Base-by-base conservation (phyloP, 2,797 vertebrate genomes). In the Crocidura indochinensis region DNA sequence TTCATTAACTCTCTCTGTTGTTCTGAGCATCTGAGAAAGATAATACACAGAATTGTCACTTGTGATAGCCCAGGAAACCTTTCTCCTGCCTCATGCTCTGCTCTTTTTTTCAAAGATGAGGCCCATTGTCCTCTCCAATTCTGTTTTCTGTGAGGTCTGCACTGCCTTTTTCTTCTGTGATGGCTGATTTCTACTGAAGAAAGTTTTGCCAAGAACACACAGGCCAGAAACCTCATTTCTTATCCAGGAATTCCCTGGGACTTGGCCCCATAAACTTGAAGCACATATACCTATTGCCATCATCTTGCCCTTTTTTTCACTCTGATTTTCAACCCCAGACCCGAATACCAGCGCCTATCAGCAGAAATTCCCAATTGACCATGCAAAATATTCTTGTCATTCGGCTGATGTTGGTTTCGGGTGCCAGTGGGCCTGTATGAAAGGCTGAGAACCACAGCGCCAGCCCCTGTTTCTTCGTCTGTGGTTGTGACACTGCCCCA, bases 141-240 rank as follows among this genome's bases (percentile, higher is more conserved):
- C 74, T 73, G 6, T 85, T 81, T 92, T 74, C 83, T 27, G 19
- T 77, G 12, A 27, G 10, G 27, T 22, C 86, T 72, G 44, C 90
- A 79, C 77, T 90, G 67, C 38, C 65, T 67, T 87, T 78, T 68
- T 53, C 46, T 94, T 47, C n/a, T 68, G 84, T 77, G 86, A 81
- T 46, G n/a, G 67, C 74, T 24, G 74, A 91, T 71, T 86, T 89
- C 90, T 72, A 84, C 90, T 80, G 56, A 80, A 17, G 22, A 5
- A 77, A 17, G 0, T 64, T 92, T 51, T 19, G 51, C 68, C 49
- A 5, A 8, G 8, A 6, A 1, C 56, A 1, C 2, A 38, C 9
- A 10, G 83, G 56, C 29, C 64, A 8, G 68, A 26, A 7, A 56
- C 44, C 14, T 27, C 9, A 1, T 38, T 10, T 60, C 22, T 29